Evolutionary conservation across 2,113 vertebrate species (phyloP).

Genomic region (Pagrus major): DNA sequence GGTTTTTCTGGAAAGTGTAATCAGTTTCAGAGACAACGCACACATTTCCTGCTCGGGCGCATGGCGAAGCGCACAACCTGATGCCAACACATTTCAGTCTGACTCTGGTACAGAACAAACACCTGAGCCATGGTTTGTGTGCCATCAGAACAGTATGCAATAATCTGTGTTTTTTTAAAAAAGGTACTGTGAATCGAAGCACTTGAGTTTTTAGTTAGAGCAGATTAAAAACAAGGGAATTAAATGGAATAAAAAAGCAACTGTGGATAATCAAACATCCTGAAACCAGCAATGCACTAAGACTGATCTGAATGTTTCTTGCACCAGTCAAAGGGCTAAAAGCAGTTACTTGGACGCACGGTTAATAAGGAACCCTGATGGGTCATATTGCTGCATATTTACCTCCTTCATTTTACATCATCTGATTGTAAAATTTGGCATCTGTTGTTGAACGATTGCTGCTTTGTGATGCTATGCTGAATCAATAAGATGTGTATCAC

Average conservation of each 20-base stretch:
- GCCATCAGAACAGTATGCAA: conserved; percentile 80
- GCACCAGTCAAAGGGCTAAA: conserved; percentile 81
- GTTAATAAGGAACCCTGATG: conserved; percentile 61
- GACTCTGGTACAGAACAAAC: conserved; percentile 66
- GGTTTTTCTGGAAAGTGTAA: conserved; percentile 9
- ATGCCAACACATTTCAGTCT: conserved; percentile 67
- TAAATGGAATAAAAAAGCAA: conserved; percentile 48
- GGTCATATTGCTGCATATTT: conserved; percentile 78
- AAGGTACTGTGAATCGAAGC: conserved; percentile 74
- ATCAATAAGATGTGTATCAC: conserved; percentile 58
- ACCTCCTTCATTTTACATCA: conserved; percentile 70
- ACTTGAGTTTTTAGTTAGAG: conserved; percentile 58
- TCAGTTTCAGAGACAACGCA: conserved; percentile 9
- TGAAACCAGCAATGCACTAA: conserved; percentile 77
- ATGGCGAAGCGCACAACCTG: conserved; percentile 34
- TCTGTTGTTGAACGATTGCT: conserved; percentile 66
- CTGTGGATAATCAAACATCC: conserved; percentile 65
- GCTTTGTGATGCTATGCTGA: conserved; percentile 74
- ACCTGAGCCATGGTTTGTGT: conserved; percentile 71
- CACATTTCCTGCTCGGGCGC: conserved; percentile 43
- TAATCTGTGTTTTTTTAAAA: conserved; percentile 74
- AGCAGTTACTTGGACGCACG: conserved; percentile 66
- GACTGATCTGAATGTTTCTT: conserved; percentile 77
- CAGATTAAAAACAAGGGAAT: conserved; percentile 41
- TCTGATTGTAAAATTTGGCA: conserved; percentile 66